Conservation (phyloP, 2,888 invertebrate genomes). For the Stictocephala bisonia region DNA sequence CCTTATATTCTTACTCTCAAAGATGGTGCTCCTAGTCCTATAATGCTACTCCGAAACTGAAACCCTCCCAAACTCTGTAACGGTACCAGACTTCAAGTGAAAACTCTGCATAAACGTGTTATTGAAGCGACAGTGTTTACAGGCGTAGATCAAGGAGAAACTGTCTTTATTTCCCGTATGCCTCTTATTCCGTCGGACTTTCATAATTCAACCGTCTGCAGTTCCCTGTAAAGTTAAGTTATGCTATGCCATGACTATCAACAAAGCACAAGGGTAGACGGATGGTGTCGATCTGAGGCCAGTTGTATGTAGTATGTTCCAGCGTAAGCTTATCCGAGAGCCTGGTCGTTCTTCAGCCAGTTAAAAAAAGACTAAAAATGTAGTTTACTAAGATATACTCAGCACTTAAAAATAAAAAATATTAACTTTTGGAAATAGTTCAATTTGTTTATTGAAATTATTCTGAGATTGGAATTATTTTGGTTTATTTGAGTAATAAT, state of each 20-base stretch:
- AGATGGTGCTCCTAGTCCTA: slow-evolving; percentile 53
- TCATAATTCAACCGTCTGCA: slow-evolving; percentile 57
- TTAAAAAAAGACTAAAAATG: slow-evolving; percentile 4
- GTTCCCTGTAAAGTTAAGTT: slow-evolving; percentile 59
- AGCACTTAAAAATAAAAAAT: not conserved
- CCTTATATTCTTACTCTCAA: slow-evolving; percentile 51
- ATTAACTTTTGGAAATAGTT: no score
- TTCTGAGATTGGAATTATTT: no score
- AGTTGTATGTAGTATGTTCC: no score
- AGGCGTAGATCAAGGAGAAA: slow-evolving; percentile 10
- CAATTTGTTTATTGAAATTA: no score
- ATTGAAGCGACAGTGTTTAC: slow-evolving; percentile 49
- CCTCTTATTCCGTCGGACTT: slow-evolving; percentile 51
- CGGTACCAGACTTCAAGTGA: slow-evolving; percentile 56
- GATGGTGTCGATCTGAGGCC: no score
- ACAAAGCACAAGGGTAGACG: no score
- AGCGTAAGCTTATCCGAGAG: slow-evolving; percentile 18
- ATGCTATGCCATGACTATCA: slow-evolving; percentile 52
- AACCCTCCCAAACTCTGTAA: slow-evolving; percentile 57
- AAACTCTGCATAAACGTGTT: slow-evolving; percentile 48
- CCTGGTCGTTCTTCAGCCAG: not conserved
- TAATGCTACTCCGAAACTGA: slow-evolving; percentile 57
- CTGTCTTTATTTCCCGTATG: slow-evolving; percentile 54
- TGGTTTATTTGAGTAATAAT: no score
- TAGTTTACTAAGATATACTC: not conserved